phyloP scores from a whole-genome alignment of 2,797 vertebrate genomes.

The Galago senegalensis region DNA sequence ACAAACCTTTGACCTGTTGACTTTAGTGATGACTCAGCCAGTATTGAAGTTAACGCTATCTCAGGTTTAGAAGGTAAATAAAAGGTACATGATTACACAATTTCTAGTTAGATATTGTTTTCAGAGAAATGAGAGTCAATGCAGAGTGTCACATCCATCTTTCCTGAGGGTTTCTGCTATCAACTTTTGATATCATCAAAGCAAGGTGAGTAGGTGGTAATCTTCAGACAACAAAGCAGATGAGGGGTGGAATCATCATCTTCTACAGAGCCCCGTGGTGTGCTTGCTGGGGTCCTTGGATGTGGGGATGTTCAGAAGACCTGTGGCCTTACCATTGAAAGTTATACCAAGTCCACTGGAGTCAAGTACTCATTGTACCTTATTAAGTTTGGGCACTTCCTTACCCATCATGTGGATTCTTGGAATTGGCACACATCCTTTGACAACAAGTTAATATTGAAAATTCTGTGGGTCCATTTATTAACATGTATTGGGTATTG shows the following conservation, averaged over 20 bases:
- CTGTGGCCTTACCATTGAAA: background rate
- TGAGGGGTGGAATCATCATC: background rate
- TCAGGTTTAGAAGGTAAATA: slow-evolving; percentile 87
- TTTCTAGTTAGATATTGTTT: slow-evolving; percentile 83
- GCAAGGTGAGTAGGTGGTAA: background rate
- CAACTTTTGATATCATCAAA: slow-evolving; percentile 27
- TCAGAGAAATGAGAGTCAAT: slow-evolving; percentile 72
- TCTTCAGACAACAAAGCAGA: background rate
- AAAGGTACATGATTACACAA: slow-evolving; percentile 88
- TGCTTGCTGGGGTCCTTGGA: background rate
- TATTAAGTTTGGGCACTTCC: background rate
- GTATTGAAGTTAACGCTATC: slow-evolving; percentile 50
- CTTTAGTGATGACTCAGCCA: slow-evolving; percentile 40
- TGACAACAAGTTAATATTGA: background rate
- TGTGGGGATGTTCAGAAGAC: background rate
- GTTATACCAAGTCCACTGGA: background rate
- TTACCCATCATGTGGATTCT: background rate
- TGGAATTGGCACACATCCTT: background rate
- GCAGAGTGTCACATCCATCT: slow-evolving; percentile 66
- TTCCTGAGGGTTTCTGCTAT: background rate
- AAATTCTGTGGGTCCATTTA: background rate
- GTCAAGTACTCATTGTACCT: background rate
- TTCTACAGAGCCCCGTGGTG: background rate
- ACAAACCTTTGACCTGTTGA: slow-evolving; percentile 62
- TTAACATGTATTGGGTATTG: background rate